Percentiles rank a stretch among this genome's conserved stretches.
phyloP scores from a whole-genome alignment of 2,888 invertebrate species.

The Pycnomerus fuliginosus region DNA sequence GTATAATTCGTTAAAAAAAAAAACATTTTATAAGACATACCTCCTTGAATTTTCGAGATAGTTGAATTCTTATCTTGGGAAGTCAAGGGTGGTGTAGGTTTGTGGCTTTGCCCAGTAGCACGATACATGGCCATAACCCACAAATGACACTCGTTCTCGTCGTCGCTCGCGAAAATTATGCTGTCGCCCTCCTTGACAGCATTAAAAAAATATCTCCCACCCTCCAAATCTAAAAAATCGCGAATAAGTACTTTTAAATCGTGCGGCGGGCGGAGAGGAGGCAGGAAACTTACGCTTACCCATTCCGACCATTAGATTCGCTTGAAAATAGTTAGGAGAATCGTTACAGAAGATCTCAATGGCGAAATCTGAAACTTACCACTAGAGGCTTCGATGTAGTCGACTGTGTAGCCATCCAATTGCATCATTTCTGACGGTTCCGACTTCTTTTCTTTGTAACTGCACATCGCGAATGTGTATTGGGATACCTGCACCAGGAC shows the following conservation, averaged over 20 bases:
- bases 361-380: constrained; percentile 67
- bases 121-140: constrained; percentile 99
- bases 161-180: constrained; percentile 92
- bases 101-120: constrained; percentile 99
- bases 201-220: constrained; percentile 95
- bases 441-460: constrained; percentile 98
- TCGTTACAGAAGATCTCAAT: neutral
- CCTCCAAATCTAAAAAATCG: constrained; percentile 74
- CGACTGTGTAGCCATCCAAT: constrained; percentile 98
- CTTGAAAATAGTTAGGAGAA: constrained; percentile 55
- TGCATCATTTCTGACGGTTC: constrained; percentile 99
- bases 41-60: constrained; percentile 88
- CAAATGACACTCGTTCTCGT: constrained; percentile 95
- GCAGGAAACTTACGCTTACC: constrained; percentile 61
- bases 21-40: constrained; percentile 50
- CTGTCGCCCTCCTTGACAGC: constrained; percentile 98
- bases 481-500: constrained; percentile 99
- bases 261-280: constrained; percentile 25
- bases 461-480: constrained; percentile 99
- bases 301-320: constrained; percentile 91
- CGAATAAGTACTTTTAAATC: constrained; percentile 23
- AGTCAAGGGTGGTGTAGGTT: constrained; percentile 89
- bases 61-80: constrained; percentile 80
- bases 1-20: constrained; percentile 5
- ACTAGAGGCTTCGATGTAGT: constrained; percentile 95